phyloP scores from a whole-genome alignment of 1,140 invertebrate genomes.

The Drosophila kurseongensis region DNA sequence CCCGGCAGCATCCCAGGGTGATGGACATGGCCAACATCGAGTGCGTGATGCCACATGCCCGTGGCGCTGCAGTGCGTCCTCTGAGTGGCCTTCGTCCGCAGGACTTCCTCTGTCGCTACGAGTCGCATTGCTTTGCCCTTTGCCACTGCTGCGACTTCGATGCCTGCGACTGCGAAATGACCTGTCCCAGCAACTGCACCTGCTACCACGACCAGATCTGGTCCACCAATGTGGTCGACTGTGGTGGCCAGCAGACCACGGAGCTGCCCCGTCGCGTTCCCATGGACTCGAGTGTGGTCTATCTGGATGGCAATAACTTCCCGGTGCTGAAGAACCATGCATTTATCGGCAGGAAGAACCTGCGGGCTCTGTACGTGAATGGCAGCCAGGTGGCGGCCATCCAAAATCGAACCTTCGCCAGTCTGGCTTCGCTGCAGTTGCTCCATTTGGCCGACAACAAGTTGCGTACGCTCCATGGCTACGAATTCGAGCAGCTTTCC shows the following conservation, averaged over 20 bases:
- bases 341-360: conserved; percentile 96
- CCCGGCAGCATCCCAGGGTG: conserved; percentile 92
- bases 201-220: conserved; percentile 97
- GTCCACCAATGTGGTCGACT: conserved; percentile 96
- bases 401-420: conserved; percentile 96
- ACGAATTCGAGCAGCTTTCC: conserved; percentile 94
- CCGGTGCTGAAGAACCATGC: conserved; percentile 93
- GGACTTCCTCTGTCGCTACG: conserved; percentile 95
- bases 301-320: conserved; percentile 95
- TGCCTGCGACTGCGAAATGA: conserved; percentile 98
- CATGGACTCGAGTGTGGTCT: conserved; percentile 97
- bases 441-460: conserved; percentile 95
- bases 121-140: conserved; percentile 95
- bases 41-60: conserved; percentile 92
- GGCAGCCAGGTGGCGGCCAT: conserved; percentile 93
- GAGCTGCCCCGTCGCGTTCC: conserved; percentile 94
- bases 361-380: conserved; percentile 94
- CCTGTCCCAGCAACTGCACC: conserved; percentile 95
- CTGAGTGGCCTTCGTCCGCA: conserved; percentile 88
- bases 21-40: conserved; percentile 95
- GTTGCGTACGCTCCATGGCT: conserved; percentile 92
- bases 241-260: conserved; percentile 90
- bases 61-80: conserved; percentile 88
- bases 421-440: conserved; percentile 91
- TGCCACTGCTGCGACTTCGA: conserved; percentile 98